phyloP scores from a whole-genome alignment of 2,888 invertebrate species.

The Melinaea marsaeus region DNA sequence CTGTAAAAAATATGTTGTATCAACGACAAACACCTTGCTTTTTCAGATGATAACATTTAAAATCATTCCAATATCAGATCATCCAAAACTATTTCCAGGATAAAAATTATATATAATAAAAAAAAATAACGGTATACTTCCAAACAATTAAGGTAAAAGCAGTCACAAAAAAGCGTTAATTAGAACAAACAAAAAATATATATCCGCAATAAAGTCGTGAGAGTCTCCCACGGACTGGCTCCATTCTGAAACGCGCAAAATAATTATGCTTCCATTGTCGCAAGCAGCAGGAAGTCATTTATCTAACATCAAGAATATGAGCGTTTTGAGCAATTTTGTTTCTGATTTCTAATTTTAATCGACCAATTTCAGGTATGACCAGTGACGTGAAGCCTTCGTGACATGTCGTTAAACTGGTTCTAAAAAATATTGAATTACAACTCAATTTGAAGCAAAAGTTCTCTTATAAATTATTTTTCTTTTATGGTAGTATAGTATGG shows the following conservation, averaged over 20 bases:
- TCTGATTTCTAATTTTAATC: conserved; percentile 72
- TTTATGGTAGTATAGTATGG: no score
- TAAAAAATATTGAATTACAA: no score
- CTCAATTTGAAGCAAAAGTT: no score
- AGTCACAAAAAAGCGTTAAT: conserved; percentile 74
- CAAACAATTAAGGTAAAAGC: conserved; percentile 75
- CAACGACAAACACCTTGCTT: no score
- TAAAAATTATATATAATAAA: neutral
- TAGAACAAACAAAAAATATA: conserved; percentile 75
- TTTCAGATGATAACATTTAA: no score
- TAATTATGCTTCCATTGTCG: conserved; percentile 75
- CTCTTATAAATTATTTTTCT: no score
- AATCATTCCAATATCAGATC: no score
- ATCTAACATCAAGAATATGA: conserved; percentile 78
- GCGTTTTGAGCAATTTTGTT: conserved; percentile 75
- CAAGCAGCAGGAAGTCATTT: conserved; percentile 75
- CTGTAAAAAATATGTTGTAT: no score
- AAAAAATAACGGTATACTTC: conserved; percentile 17
- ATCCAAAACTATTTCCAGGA: neutral
- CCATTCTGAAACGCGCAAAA: conserved; percentile 62
- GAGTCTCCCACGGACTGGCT: conserved; percentile 70
- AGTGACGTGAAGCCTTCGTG: conserved; percentile 18
- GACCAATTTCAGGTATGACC: conserved; percentile 64
- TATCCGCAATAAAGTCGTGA: conserved; percentile 76
- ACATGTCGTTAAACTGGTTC: neutral